Conservation (phyloP, 2,888 invertebrate genomes). For the Drosophila formosana region DNA sequence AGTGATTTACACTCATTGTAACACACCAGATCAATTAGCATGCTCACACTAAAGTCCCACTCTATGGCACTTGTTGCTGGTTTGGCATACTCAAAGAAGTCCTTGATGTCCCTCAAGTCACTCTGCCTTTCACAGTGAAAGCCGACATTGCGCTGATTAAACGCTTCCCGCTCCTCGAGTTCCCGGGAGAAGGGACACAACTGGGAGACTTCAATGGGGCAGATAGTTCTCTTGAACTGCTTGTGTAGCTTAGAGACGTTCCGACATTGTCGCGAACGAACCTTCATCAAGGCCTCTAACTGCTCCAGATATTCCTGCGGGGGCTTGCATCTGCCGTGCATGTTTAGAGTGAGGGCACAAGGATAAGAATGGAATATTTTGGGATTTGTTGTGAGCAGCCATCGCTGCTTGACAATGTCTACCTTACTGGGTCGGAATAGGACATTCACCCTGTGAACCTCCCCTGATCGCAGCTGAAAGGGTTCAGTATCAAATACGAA, state of each 20-base stretch:
- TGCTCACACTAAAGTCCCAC: constrained; percentile 62
- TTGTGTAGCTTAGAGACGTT: neutral
- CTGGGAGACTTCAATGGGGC: too few relatives aligned
- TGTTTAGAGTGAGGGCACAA: constrained; percentile 58
- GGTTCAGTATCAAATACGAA: constrained; percentile 72
- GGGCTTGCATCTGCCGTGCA: constrained; percentile 69
- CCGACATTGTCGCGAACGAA: neutral
- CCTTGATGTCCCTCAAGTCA: constrained; percentile 37
- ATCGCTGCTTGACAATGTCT: constrained; percentile 69
- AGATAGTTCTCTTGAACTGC: neutral
- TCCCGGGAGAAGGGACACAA: constrained; percentile 40
- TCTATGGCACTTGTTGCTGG: neutral
- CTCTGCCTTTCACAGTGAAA: constrained; percentile 43
- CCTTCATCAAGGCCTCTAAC: constrained; percentile 36
- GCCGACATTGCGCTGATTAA: constrained; percentile 51
- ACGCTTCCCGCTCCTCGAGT: constrained; percentile 53
- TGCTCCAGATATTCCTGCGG: constrained; percentile 62
- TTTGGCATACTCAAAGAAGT: constrained; percentile 36
- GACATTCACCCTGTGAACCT: constrained; percentile 56
- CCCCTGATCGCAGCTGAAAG: constrained; percentile 65
- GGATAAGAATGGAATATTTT: constrained; percentile 57
- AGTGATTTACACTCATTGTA: neutral
- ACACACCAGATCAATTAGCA: constrained; percentile 45
- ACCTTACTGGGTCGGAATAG: constrained; percentile 71
- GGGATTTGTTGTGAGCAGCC: constrained; percentile 70